Evolutionary conservation across 2,888 invertebrate genomes (phyloP).

Genomic region (Andrena camellia): DNA sequence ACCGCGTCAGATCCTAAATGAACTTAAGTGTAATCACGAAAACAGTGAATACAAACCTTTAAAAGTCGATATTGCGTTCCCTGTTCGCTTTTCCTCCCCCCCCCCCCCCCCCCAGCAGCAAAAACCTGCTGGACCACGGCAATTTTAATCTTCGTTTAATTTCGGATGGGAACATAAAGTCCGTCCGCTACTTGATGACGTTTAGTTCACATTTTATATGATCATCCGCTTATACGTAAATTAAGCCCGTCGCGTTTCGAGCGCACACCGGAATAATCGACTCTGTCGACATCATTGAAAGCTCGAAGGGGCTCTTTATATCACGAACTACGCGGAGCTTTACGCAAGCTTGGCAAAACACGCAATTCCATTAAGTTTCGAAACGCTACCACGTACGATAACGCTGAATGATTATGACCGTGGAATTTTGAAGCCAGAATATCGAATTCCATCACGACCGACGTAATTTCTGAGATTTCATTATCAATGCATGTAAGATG

Average conservation of each 20-base stretch:
- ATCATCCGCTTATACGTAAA: conserved; percentile 31
- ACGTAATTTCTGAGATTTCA: not conserved
- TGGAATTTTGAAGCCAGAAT: not conserved
- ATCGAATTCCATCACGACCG: not conserved
- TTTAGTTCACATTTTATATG: conserved; percentile 30
- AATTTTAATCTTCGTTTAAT: conserved; percentile 22
- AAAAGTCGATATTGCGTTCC: not conserved
- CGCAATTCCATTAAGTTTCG: conserved; percentile 15
- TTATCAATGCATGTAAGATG: not conserved
- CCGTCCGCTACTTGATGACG: not conserved
- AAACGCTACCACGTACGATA: not conserved
- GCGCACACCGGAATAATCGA: conserved; percentile 21
- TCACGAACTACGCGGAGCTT: conserved; percentile 17
- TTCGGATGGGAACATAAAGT: not conserved
- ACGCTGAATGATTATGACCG: not conserved
- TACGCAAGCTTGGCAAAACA: conserved; percentile 28
- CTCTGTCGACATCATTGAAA: conserved; percentile 15
- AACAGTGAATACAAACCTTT: not conserved
- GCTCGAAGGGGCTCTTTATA: conserved; percentile 7
- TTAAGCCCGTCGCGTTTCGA: conserved; percentile 20
- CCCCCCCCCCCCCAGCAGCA: too few relatives aligned
- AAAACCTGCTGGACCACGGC: not conserved
- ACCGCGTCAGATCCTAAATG: not conserved
- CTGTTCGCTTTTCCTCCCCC: not conserved
- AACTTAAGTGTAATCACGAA: not conserved